phyloP scores from a whole-genome alignment of 2,113 vertebrate species.

The Columba janthina region DNA sequence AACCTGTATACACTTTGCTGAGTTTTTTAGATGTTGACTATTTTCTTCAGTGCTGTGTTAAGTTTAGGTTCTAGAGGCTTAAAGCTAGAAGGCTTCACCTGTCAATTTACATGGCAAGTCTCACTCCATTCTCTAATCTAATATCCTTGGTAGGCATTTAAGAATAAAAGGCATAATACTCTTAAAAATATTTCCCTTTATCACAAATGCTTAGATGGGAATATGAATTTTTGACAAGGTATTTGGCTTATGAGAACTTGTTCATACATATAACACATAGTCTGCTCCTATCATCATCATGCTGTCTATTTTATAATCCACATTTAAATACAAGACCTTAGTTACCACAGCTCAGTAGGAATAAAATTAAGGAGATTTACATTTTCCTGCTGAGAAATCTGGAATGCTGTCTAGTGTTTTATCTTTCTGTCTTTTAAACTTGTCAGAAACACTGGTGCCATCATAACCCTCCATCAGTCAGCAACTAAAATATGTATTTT shows the following conservation, averaged over 20 bases:
- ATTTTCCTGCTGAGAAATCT: conserved; percentile 29
- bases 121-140: neutral
- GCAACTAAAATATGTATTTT: neutral
- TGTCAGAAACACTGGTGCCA: conserved; percentile 24
- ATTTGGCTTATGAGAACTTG: conserved; percentile 43
- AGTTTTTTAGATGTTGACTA: neutral
- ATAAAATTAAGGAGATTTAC: conserved; percentile 58
- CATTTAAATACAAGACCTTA: conserved; percentile 39
- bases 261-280: conserved; percentile 19
- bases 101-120: neutral
- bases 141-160: neutral
- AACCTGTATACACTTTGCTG: neutral
- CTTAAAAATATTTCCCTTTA: conserved; percentile 29
- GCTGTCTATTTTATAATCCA: conserved; percentile 39
- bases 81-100: neutral
- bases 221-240: conserved; percentile 41
- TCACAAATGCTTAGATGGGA: neutral
- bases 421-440: conserved; percentile 3
- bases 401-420: conserved; percentile 18
- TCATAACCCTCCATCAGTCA: neutral
- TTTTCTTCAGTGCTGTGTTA: neutral
- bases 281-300: neutral
- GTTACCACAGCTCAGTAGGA: conserved; percentile 27
- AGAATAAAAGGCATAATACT: conserved; percentile 25
- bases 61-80: neutral